Conservation (phyloP, 1,140 invertebrate genomes). For the Eupeodes corollae region DNA sequence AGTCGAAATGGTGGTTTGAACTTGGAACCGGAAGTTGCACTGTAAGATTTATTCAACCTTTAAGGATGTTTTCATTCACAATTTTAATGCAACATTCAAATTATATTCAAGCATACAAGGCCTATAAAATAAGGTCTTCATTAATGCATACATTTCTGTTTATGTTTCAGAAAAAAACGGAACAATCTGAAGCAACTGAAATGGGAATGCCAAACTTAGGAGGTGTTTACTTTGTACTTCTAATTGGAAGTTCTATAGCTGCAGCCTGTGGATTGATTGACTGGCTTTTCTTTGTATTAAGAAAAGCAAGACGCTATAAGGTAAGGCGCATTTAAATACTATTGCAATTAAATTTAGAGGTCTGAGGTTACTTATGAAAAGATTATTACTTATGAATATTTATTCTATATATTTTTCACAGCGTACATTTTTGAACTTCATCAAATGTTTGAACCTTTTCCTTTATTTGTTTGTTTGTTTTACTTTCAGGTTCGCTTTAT, state of each 20-base stretch:
- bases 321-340: conserved; percentile 21
- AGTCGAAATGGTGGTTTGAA: conserved; percentile 87
- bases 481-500: conserved; percentile 48
- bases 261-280: conserved; percentile 36
- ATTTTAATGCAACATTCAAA: background rate
- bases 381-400: background rate
- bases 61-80: conserved; percentile 13
- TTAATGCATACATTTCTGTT: background rate
- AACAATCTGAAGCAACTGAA: conserved; percentile 22
- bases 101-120: background rate
- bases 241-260: conserved; percentile 40
- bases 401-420: conserved; percentile 2
- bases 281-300: conserved; percentile 25
- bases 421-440: no score
- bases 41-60: conserved; percentile 36
- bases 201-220: conserved; percentile 51
- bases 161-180: conserved; percentile 17
- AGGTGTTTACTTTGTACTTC: conserved; percentile 60
- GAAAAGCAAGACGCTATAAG: conserved; percentile 19
- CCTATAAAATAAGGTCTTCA: background rate
- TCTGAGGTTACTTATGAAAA: background rate
- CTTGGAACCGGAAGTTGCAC: conserved; percentile 63
- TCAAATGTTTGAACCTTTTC: no score
- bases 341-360: no score
- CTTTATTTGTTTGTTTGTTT: no score